A percentile compares a stretch with the other conserved stretches of the same genome.
These are phyloP conservation scores for Drosophila kikkawai DNA, from an alignment of 1,140 invertebrate species.

Conservation along the genomic window DNA sequence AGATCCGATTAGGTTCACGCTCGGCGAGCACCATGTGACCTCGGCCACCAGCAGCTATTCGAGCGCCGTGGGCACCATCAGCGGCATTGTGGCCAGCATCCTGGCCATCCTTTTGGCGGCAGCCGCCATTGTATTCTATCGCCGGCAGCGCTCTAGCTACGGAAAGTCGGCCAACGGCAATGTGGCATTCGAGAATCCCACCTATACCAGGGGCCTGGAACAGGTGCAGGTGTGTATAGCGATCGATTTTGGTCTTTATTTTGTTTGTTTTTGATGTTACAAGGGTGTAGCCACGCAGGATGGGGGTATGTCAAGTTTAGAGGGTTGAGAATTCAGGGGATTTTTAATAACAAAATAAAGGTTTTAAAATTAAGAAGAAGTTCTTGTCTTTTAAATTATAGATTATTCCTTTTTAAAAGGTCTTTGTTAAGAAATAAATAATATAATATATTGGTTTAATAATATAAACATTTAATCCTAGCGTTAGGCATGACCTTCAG, in stretches of 20 bases:
- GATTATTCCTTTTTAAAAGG: not conserved
- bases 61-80: slow-evolving; percentile 88
- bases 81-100: slow-evolving; percentile 88
- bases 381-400: not conserved
- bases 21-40: slow-evolving; percentile 89
- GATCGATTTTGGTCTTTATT: slow-evolving; percentile 24
- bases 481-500: not conserved
- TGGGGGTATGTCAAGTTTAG: not conserved
- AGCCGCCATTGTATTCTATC: slow-evolving; percentile 88
- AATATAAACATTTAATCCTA: not conserved
- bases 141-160: slow-evolving; percentile 87
- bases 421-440: not conserved
- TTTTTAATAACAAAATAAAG: not conserved
- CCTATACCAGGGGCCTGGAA: slow-evolving; percentile 91
- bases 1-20: slow-evolving; percentile 90
- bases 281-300: not conserved
- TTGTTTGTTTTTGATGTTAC: slow-evolving; percentile 12
- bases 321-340: too few species aligned
- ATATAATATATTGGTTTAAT: not conserved
- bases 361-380: not conserved
- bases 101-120: slow-evolving; percentile 88
- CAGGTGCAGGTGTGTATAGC: slow-evolving; percentile 88
- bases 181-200: slow-evolving; percentile 94
- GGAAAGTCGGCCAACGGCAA: slow-evolving; percentile 86
- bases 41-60: slow-evolving; percentile 86